These are phyloP conservation scores for Choloepus hoffmanni DNA, from an alignment of 2,113 vertebrate genomes.

Conservation along the genomic window DNA sequence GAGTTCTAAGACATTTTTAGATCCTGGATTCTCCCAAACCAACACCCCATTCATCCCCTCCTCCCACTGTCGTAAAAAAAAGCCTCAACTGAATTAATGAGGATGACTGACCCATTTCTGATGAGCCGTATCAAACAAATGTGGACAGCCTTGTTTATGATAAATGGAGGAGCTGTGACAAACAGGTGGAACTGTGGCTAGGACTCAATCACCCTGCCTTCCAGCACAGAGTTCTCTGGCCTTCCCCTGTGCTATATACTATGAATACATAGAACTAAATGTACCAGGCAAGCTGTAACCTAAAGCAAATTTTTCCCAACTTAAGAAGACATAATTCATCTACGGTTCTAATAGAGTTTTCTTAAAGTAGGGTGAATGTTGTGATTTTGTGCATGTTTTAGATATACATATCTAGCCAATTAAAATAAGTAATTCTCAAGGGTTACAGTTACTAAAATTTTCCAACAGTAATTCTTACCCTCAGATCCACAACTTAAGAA, in stretches of 20 bases:
- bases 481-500: not conserved
- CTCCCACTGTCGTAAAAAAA: not conserved
- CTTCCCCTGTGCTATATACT: not conserved
- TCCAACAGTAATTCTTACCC: slow-evolving; percentile 30
- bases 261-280: not conserved
- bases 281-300: not conserved
- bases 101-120: slow-evolving; percentile 4
- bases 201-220: not conserved
- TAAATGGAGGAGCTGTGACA: not conserved
- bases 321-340: not conserved
- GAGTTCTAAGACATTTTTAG: not conserved
- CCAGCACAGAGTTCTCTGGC: not conserved
- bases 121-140: slow-evolving; percentile 29
- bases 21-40: not conserved
- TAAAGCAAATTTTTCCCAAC: not conserved
- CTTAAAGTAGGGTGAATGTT: not conserved
- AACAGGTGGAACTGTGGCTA: not conserved
- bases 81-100: not conserved
- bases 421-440: slow-evolving; percentile 47
- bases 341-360: not conserved
- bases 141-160: not conserved
- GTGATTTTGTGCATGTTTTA: not conserved
- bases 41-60: not conserved
- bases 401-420: not conserved
- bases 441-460: not conserved